Conservation (phyloP, 2,888 invertebrate genomes). For the Orgyia antiqua region DNA sequence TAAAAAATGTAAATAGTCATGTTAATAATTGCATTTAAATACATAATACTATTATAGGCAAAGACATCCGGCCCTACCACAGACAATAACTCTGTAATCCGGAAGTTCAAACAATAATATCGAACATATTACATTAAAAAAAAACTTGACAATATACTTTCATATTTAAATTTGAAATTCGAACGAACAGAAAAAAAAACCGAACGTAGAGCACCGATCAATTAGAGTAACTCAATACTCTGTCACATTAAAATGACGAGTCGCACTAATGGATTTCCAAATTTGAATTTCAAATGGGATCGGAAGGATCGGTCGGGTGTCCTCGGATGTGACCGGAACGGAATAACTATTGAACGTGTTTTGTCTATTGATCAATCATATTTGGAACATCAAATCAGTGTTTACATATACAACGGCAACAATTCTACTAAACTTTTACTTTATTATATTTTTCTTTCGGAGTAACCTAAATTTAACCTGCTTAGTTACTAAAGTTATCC, state of each 20-base stretch:
- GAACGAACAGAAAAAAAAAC: conserved; percentile 43
- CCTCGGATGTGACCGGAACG: conserved; percentile 18
- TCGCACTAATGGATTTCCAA: conserved; percentile 73
- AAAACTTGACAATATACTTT: conserved; percentile 38
- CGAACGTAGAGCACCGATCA: conserved; percentile 53
- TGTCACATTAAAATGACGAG: conserved; percentile 77
- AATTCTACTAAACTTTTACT: no score
- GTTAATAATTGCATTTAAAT: no score
- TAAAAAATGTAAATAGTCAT: no score
- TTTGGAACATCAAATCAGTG: conserved; percentile 4
- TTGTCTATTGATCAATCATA: conserved; percentile 20
- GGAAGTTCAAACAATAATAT: conserved; percentile 29
- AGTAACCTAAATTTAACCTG: no score
- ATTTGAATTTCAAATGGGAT: conserved; percentile 75
- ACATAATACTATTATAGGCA: no score
- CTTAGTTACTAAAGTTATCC: no score
- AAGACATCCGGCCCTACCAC: conserved; percentile 17
- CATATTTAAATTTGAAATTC: conserved; percentile 54
- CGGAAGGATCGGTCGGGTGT: conserved; percentile 49
- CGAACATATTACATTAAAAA: conserved; percentile 24
- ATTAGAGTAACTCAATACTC: conserved; percentile 76
- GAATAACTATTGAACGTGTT: conserved; percentile 11
- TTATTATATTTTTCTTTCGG: no score
- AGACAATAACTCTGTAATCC: conserved; percentile 25
- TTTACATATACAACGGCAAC: conserved; percentile 2